Base-by-base conservation (phyloP, 53 echinoderm and acorn worm genomes). In the Temnopleurus reevesii region DNA sequence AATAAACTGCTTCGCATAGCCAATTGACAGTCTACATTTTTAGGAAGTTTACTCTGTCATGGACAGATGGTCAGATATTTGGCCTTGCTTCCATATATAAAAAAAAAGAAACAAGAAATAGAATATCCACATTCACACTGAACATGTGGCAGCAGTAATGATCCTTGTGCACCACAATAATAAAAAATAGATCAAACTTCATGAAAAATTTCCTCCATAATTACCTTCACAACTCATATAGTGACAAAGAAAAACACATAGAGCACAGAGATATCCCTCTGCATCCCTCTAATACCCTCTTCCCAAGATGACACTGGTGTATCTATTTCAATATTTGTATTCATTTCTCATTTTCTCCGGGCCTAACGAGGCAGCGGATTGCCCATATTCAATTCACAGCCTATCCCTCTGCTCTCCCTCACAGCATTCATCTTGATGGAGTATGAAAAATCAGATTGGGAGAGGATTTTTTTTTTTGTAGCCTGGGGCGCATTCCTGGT, bases 271-370 rank as follows among this genome's bases (percentile, higher is more conserved):
- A 63, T 31, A 56, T 24, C 56, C 34, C 12, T 30, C 63, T 63
- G 63, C 63, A 63, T 63, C 63, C 63, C 15, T 63, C 13, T 63
- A 63, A 63, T 63, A 31, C 63, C 63, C 33, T 33, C 33, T 33
- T 63, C 33, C 56, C 17, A 17, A 17, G 63, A 44, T 77, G 77
- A 45, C 34, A 45, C 77, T 44, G 5, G 31, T 12, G 44, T 77
- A 77, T 77, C 45, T 33, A 26, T 77, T 77, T 77, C 77, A 24
- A 77, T 45, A 77, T 77, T 77, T 77, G 77, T 77, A 77, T 77
- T 77, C 77, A 77, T 77, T 77, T 77, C 77, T 77, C 77, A 77
- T 77, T 77, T 77, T 44, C 31, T n/a, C 43, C n/a, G 77, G 43
- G 77, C 77, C 43, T 77, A 77, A 77, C 26, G 77, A 77, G 43